A percentile compares a stretch with the other conserved stretches of the same genome.
Evolutionary conservation across 2,113 vertebrate species (phyloP).

Genomic region (Rhinoderma darwinii): DNA sequence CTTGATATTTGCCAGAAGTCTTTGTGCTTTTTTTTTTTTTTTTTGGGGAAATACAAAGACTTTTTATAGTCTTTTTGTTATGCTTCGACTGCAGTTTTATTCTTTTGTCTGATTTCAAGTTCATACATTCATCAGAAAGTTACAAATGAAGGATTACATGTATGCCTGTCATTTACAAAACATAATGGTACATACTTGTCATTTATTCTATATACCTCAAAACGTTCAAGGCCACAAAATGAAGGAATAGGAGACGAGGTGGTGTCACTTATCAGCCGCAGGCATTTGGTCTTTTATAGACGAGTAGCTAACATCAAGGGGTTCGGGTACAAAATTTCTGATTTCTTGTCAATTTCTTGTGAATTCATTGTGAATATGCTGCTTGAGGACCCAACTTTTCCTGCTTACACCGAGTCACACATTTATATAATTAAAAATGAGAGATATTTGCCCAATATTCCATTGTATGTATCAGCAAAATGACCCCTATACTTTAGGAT

Average conservation of each 20-base stretch:
- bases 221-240: not conserved
- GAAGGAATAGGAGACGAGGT: not conserved
- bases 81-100: not conserved
- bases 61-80: constrained; percentile 18
- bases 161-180: not conserved
- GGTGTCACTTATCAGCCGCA: not conserved
- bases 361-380: no score
- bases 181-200: not conserved
- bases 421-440: not conserved
- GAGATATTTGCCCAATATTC: not conserved
- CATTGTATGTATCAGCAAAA: no score
- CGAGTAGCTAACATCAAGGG: not conserved
- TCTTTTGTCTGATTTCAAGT: not conserved
- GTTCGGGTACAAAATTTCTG: not conserved
- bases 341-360: not conserved
- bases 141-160: not conserved
- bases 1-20: constrained; percentile 47
- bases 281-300: not conserved
- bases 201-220: not conserved
- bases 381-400: not conserved
- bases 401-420: no score
- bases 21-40: constrained; percentile 26
- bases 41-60: constrained; percentile 30
- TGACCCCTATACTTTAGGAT: no score
- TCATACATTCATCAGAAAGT: not conserved